A percentile compares a stretch with the other conserved stretches of the same genome.
These are phyloP conservation scores for Formica selysi DNA, from an alignment of 1,140 invertebrate species.

Conservation along the genomic window DNA sequence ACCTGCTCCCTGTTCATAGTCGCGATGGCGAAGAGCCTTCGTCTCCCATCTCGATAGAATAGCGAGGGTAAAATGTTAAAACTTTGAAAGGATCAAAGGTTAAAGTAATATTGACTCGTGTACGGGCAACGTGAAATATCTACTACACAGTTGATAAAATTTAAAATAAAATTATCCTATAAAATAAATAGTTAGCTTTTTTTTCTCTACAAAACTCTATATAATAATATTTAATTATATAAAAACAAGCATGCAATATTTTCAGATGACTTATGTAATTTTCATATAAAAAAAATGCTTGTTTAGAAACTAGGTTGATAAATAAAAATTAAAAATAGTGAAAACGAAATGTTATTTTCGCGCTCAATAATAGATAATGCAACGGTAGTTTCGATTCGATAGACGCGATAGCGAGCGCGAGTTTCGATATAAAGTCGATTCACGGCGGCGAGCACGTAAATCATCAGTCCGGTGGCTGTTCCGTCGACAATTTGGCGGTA, in stretches of 20 bases:
- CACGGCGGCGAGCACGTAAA: conserved; percentile 17
- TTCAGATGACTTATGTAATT: background rate
- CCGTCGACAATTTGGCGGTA: conserved; percentile 7
- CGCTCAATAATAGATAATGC: conserved; percentile 38
- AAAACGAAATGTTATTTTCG: conserved; percentile 16
- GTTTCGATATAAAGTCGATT: conserved; percentile 24
- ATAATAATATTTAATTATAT: background rate
- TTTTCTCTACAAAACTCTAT: background rate
- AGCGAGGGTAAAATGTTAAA: background rate
- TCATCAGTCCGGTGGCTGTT: conserved; percentile 48
- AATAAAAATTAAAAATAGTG: conserved; percentile 25
- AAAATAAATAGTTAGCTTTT: no score
- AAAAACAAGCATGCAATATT: background rate
- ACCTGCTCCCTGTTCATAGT: background rate
- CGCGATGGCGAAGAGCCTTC: background rate
- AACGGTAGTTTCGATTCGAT: conserved; percentile 19
- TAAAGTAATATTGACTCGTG: background rate
- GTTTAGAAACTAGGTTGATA: conserved; percentile 2
- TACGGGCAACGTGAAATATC: background rate
- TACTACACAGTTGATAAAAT: background rate
- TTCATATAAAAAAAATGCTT: background rate
- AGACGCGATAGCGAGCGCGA: conserved; percentile 33
- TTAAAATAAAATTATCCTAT: background rate
- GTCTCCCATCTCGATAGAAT: background rate
- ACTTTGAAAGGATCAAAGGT: background rate